Base-by-base conservation (phyloP, 2,888 invertebrate species). In the Iselma pallidipennis region DNA sequence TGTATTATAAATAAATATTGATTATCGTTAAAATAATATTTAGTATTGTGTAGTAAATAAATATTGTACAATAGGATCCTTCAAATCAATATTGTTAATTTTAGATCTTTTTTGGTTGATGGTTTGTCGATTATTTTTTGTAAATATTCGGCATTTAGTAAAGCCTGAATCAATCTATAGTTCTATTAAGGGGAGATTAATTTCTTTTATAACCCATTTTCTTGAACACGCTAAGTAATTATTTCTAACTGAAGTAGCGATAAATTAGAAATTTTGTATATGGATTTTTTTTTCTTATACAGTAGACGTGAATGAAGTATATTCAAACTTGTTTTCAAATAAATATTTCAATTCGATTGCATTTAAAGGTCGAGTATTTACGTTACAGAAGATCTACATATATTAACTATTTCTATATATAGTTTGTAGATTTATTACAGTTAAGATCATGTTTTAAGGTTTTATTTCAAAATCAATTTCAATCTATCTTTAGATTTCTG, bases 151-250 rank as follows among this genome's bases (percentile, higher is more conserved):
- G 45, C 48, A 53, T 53, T 58, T 53, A 58, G 26, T 14, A 31
- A 48, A 29, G 4, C 3, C 14, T 57, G 29, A 56, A 33, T 56
- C 25, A 42, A 57, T 50, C n/a, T 33, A 42, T 12, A 25, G 21
- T 52, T 29, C 26, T 58, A 28, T 19, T 58, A 31, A 23, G 12
- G 21, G 45, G 28, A 52, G 29, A 52, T 49, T 57, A 51, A 57
- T 50, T 51, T 57, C 57, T 57, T 57, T 51, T 50, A 21, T 37
- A 51, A 51, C 42, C 42, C 42, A 50, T 52, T 59, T 54, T 59
- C 29, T 29, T 37, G 25, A 28, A 45, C n/a, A 51, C 57, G 52
- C 48, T 28, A 45, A 23, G 33, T 37, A 58, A 58, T 53, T 58
- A 58, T 58, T 53, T 42, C 23, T 33, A 6, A 12, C 37, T 51